Base-by-base conservation (phyloP, 2,888 invertebrate species). In the Octonoba sinensis region DNA sequence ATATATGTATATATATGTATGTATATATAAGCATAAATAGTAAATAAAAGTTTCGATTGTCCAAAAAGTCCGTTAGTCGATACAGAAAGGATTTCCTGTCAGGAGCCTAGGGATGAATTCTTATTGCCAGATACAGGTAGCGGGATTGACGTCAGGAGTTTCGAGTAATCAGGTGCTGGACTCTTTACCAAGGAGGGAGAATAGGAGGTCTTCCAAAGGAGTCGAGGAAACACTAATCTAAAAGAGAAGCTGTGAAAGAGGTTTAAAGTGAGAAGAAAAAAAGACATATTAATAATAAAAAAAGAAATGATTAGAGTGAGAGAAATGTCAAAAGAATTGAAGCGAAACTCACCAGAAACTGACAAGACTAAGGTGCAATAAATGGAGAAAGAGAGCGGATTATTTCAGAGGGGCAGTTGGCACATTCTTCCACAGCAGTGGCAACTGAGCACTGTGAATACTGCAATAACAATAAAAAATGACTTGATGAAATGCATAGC, bases 361-460 rank as follows among this genome's bases (percentile, higher is more conserved):
- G 76, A 82, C 82, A 82, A 82, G 76, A 82, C 82, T 82, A 82
- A 82, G 82, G 82, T 82, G 76, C 76, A 76, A 70, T 72, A 82
- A 82, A 75, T 82, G 82, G 82, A 82, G 71, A 82, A 82, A 75
- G 71, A 82, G 65, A 75, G 60, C 62, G 77, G 84, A 70, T 72
- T 84, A 83, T 51, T 76, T 84, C 69, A 77, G 76, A 65, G 74
- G 82, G 82, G 73, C 74, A 69, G 72, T 82, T 71, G 85, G 84
- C 83, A 85, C 84, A 75, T 83, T 85, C 83, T 84, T 85, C 85
- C 85, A 85, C 75, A 85, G 78, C 62, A 85, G 83, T 79, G 85
- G 85, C 72, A 85, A 76, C 81, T 85, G 85, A 76, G 85, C 85
- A 84, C 83, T 85, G 75, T 84, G 84, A 83, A 85, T 85, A 82